Evolutionary conservation across 2,797 vertebrate genomes (phyloP).

Genomic region (Enteromius anoplus): DNA sequence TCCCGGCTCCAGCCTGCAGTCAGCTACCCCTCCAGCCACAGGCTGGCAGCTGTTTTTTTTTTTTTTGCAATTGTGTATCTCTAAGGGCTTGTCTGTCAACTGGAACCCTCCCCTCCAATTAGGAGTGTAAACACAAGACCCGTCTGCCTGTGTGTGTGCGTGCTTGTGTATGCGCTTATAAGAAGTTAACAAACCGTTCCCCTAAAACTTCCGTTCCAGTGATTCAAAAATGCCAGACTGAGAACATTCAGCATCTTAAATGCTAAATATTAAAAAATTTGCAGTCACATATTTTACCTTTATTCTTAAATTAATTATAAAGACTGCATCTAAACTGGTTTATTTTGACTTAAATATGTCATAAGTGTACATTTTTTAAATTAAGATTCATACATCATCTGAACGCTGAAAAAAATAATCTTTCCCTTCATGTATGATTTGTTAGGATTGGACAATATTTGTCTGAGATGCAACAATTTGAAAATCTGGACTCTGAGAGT

Average conservation of each 20-base stretch:
- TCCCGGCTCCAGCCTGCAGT: constrained; percentile 58
- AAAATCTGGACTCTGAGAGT: no score
- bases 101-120: constrained; percentile 96
- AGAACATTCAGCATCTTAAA: neutral
- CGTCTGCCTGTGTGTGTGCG: constrained; percentile 50
- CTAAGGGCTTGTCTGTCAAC: constrained; percentile 64
- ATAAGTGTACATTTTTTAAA: no score
- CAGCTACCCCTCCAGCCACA: constrained; percentile 52
- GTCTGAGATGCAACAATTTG: no score
- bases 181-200: constrained; percentile 53
- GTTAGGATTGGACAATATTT: no score
- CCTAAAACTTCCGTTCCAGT: constrained; percentile 51
- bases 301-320: neutral
- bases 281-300: neutral
- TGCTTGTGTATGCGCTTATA: constrained; percentile 41
- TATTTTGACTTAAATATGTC: neutral
- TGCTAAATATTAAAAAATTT: neutral
- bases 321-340: neutral
- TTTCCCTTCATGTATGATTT: no score
- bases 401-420: no score
- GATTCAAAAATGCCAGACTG: constrained; percentile 41
- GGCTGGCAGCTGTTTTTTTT: constrained; percentile 72
- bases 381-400: no score
- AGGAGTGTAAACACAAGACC: constrained; percentile 93
- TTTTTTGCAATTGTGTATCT: constrained; percentile 56